Conservation (phyloP, 2,113 vertebrate genomes). For the Mastomys coucha region DNA sequence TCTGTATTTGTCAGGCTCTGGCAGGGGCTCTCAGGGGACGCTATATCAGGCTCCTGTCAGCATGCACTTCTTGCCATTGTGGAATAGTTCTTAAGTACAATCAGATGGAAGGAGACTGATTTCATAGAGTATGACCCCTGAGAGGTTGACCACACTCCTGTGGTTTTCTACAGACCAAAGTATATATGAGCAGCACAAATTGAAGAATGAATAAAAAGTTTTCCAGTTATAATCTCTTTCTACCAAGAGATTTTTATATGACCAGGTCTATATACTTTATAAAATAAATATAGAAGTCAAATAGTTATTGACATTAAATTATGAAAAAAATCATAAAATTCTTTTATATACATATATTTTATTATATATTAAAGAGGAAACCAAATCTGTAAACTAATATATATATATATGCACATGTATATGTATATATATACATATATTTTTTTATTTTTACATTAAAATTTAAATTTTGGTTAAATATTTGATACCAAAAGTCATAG, state of each 20-base stretch:
- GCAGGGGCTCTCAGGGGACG: too few relatives aligned
- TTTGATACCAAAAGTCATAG: background rate
- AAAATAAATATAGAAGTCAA: background rate
- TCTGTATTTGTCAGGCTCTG: too few relatives aligned
- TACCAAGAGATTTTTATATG: background rate
- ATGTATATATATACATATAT: background rate
- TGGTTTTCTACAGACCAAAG: background rate
- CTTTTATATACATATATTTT: background rate
- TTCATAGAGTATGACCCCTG: background rate
- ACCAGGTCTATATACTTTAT: background rate
- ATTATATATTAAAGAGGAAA: background rate
- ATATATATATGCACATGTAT: too few relatives aligned
- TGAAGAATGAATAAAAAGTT: background rate
- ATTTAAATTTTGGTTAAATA: background rate
- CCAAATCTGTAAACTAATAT: background rate
- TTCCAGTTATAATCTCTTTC: background rate
- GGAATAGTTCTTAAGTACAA: background rate
- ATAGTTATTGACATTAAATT: background rate
- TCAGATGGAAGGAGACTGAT: background rate
- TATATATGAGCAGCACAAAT: background rate
- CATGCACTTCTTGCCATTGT: too few relatives aligned
- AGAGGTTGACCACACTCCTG: background rate
- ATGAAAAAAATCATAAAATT: background rate
- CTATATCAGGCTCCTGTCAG: too few relatives aligned
- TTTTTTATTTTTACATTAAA: too few relatives aligned